These are phyloP conservation scores for Agonopterix alstromeriana DNA, from an alignment of 2,888 invertebrate species.

Conservation along the genomic window DNA sequence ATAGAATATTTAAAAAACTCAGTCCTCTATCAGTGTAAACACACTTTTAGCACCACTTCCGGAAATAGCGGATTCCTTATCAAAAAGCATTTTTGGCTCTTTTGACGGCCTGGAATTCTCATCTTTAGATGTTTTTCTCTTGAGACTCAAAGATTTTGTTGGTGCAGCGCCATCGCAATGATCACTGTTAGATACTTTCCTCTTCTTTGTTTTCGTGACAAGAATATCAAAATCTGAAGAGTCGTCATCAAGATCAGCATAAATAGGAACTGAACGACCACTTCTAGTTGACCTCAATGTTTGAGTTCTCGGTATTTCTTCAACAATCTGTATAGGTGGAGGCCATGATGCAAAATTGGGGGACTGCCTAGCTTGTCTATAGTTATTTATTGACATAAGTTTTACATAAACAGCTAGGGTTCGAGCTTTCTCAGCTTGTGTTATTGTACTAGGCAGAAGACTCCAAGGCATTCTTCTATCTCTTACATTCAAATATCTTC, in stretches of 20 bases:
- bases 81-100: constrained; percentile 37
- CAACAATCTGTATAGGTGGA: constrained; percentile 60
- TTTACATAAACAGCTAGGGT: constrained; percentile 62
- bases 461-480: constrained; percentile 71
- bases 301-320: constrained; percentile 51
- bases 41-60: constrained; percentile 29
- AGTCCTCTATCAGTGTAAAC: constrained; percentile 46
- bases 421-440: constrained; percentile 56
- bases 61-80: constrained; percentile 14
- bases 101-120: constrained; percentile 45
- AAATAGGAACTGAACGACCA: constrained; percentile 59
- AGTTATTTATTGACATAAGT: constrained; percentile 60
- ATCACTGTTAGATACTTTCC: constrained; percentile 53
- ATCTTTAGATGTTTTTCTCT: constrained; percentile 57
- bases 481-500: constrained; percentile 53
- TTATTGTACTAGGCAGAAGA: constrained; percentile 45
- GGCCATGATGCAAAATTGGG: constrained; percentile 57
- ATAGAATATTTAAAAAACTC: constrained; percentile 14
- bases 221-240: constrained; percentile 61
- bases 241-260: constrained; percentile 65
- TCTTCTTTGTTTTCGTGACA: constrained; percentile 53
- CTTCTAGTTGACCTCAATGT: constrained; percentile 60
- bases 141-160: constrained; percentile 54
- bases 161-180: constrained; percentile 35
- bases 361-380: constrained; percentile 55